Conservation (phyloP, 1,140 invertebrate species). For the Aphaenogaster ashmeadi region DNA sequence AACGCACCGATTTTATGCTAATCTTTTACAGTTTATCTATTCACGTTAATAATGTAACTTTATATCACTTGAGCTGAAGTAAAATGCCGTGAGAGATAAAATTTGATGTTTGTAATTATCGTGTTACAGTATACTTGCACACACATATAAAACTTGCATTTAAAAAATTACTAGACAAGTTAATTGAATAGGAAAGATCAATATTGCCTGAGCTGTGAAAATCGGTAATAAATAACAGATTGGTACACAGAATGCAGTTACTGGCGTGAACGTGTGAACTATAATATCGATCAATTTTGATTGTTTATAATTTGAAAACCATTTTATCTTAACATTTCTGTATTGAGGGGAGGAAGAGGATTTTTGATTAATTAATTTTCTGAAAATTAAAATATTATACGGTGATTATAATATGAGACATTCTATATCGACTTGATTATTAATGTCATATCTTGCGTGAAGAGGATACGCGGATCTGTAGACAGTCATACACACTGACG, state of each 20-base stretch:
- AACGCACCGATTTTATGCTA: neutral
- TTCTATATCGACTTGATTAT: constrained; percentile 52
- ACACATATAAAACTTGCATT: neutral
- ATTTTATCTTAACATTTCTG: neutral
- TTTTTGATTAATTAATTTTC: neutral
- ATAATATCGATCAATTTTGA: neutral
- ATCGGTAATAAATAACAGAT: neutral
- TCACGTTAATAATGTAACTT: neutral
- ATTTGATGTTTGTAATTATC: neutral
- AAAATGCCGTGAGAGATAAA: neutral
- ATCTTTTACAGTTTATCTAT: neutral
- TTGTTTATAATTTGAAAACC: neutral
- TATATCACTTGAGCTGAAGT: neutral
- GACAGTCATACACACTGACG: constrained; percentile 28
- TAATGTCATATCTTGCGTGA: constrained; percentile 31
- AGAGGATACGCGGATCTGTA: constrained; percentile 14
- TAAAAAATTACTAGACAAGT: neutral
- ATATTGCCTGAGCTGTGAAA: neutral
- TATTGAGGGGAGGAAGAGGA: neutral
- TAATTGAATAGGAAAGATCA: neutral
- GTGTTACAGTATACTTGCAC: neutral
- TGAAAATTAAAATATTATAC: neutral
- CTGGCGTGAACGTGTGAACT: neutral
- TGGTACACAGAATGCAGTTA: neutral
- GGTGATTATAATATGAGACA: neutral